Evolutionary conservation across 1,140 invertebrate genomes (phyloP), one percentile per base, ranked within the genome.

Genomic region (Himalopsyche phryganea): DNA sequence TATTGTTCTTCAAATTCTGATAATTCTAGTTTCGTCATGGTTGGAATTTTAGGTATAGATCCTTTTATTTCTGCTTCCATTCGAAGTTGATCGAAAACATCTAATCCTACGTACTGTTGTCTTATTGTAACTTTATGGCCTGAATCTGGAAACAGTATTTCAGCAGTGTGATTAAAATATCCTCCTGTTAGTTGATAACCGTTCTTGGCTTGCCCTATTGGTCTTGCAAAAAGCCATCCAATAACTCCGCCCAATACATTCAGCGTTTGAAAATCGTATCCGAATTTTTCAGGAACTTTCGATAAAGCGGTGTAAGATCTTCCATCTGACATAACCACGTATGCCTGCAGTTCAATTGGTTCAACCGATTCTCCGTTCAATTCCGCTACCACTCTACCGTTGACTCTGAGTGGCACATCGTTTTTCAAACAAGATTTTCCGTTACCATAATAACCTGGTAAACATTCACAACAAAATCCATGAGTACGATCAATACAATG

Each of bases 181-280:
- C 91, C 91, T 44, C 94, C 92, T 76, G 80, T 81, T 2, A 92
- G 69, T 71, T 90, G 84, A 68, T 93, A 97, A 35, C 95, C 95
- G 74, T 97, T 98, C 28, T 81, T 78, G 0, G 87, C 86, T 7
- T 81, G 74, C 2, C 81, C 81, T 15, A 84, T 76, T 1, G 89
- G 85, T 66, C 88, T 88, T 5, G 95, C 92, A 72, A 98, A 98
- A 0, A 98, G 73, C 91, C 94, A 98, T 7, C 91, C 92, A 45
- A 96, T 86, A 0, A 91, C 82, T 14, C 83, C 82, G 2, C 91
- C 91, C 3, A 98, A 71, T 4, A 89, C 82, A 55, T 86, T 84
- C 0, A 96, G 75, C 14, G 90, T 80, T 69, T 94, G 91, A 60
- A 96, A 77, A 66, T 88, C 85, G 13, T 81, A 82, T 0, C 92